Base-by-base conservation (phyloP, 30 jellyfish, hydroid and myxozoan genomes). In the Hydractinia symbiolongicarpus region DNA sequence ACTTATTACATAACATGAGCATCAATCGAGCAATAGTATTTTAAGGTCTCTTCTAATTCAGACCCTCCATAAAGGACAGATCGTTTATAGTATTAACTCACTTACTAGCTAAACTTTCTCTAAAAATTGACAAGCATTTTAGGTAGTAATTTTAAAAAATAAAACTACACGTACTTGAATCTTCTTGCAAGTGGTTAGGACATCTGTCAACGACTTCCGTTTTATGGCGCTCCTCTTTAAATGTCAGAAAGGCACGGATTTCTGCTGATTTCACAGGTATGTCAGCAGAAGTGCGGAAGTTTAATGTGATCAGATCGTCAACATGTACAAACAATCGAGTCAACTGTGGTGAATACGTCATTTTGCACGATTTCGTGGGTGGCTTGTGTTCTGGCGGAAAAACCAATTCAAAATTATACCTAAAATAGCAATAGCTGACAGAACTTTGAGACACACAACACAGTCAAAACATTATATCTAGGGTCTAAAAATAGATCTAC, bases 151-250 rank as follows among this genome's bases (percentile, higher is more conserved):
- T 30, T 30, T 0, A 30, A 30, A 30, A 30, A 30, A 30, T 30
- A 30, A 30, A 30, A 30, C 44, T 30, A 30, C 44, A 1, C 0
- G 40, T 6, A 64, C 74, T 51, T 64, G 19, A n/a, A 64, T 64
- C 74, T 64, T 64, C 52, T 6, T 51, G 74, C 17, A 64, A 6
- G 17, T 64, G 74, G 19, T n/a, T 9, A 64, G 74, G 74, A 64
- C 74, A 64, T 64, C 74, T 64, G 19, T 64, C 74, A 8, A 64
- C 74, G 0, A 64, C 74, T 9, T 64, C 74, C 74, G 9, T 51
- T 51, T 64, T 64, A 7, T 6, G 40, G 1, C 74, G 19, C 52
- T 64, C 40, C 9, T 64, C 74, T 64, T 64, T 64, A 64, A 6
- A 64, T 13, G 52, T 7, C 2, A 64, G 40, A 64, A 64, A 64